Evolutionary conservation across 2,888 invertebrate genomes (phyloP).

Genomic region (Sinodicranocentrus sp.): DNA sequence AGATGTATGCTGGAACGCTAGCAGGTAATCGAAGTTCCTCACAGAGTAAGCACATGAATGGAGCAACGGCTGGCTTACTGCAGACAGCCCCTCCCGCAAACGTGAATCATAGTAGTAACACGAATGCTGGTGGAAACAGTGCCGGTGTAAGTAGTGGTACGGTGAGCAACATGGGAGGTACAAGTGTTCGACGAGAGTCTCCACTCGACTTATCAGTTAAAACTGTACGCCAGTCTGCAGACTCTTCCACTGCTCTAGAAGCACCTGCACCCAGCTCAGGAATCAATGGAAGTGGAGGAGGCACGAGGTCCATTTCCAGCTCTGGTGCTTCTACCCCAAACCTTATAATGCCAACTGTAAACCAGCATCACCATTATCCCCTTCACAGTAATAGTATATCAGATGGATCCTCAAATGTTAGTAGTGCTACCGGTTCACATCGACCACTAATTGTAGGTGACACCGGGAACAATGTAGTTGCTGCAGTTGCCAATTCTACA

Average conservation of each 20-base stretch:
- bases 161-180: constrained; percentile 52
- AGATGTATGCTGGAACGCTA: constrained; percentile 72
- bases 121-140: constrained; percentile 27
- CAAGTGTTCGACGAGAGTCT: constrained; percentile 82
- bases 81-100: constrained; percentile 57
- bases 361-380: constrained; percentile 45
- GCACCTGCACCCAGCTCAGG: constrained; percentile 77
- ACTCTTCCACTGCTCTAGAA: constrained; percentile 84
- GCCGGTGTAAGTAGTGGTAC: constrained; percentile 29
- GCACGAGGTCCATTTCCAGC: constrained; percentile 70
- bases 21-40: constrained; percentile 43
- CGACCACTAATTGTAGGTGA: constrained; percentile 49
- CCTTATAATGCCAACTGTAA: constrained; percentile 40
- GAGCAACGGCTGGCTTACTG: constrained; percentile 48
- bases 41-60: constrained; percentile 59
- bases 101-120: constrained; percentile 35
- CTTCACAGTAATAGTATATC: constrained; percentile 38
- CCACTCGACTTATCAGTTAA: constrained; percentile 93
- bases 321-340: constrained; percentile 75
- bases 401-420: constrained; percentile 51
- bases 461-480: constrained; percentile 71
- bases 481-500: constrained; percentile 73
- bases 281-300: constrained; percentile 55
- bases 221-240: constrained; percentile 92
- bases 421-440: constrained; percentile 33